These are phyloP conservation scores for Pristiophorus japonicus DNA, from an alignment of 2,113 vertebrate species.

Conservation along the genomic window DNA sequence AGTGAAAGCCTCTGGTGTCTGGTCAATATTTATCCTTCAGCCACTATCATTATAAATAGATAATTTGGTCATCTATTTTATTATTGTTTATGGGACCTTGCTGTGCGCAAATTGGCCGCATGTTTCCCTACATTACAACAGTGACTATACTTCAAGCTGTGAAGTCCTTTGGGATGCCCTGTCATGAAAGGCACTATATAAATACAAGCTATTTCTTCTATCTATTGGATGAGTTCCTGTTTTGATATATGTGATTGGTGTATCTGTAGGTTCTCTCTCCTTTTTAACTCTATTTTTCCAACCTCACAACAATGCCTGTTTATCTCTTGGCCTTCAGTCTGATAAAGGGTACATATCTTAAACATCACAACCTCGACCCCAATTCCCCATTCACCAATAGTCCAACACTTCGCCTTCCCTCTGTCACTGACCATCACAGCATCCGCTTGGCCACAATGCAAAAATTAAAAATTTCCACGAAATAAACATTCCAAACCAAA, in stretches of 20 bases:
- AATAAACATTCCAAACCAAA: no score
- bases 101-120: neutral
- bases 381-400: no score
- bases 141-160: neutral
- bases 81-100: neutral
- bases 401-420: no score
- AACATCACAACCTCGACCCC: neutral
- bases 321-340: neutral
- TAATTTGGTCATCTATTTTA: neutral
- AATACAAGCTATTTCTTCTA: neutral
- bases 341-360: neutral
- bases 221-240: neutral
- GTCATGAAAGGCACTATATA: neutral
- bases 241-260: neutral
- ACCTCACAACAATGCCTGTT: neutral
- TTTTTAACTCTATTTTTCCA: neutral
- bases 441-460: no score
- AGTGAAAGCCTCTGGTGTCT: neutral
- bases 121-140: neutral
- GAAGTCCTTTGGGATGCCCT: neutral
- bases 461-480: no score
- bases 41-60: neutral
- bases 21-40: neutral
- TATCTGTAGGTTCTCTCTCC: neutral
- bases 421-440: no score